These are phyloP conservation scores for Poeciliopsis prolifica DNA, from an alignment of 2,113 vertebrate species.

Conservation along the genomic window DNA sequence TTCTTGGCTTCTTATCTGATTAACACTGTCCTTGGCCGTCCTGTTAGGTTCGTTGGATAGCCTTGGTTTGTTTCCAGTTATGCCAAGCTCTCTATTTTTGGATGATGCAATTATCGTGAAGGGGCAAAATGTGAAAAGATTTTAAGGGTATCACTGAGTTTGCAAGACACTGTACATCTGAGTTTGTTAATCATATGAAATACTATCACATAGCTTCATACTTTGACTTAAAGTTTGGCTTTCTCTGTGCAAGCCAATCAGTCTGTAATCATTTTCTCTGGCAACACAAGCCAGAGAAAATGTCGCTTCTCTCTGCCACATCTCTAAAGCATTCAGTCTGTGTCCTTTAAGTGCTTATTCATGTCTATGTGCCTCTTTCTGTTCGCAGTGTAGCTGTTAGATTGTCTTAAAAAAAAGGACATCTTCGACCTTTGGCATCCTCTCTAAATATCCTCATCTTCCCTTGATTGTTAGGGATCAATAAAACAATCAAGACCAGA, in stretches of 20 bases:
- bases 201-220: conserved; percentile 5
- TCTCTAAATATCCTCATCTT: conserved; percentile 38
- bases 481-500: conserved; percentile 60
- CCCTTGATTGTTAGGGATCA: conserved; percentile 48
- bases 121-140: neutral
- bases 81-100: neutral
- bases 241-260: conserved; percentile 39
- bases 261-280: conserved; percentile 33
- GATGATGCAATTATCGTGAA: neutral
- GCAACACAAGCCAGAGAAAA: conserved; percentile 48
- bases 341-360: conserved; percentile 51
- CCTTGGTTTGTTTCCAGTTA: neutral
- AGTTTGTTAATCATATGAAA: conserved; percentile 24
- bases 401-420: conserved; percentile 32
- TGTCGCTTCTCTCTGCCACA: conserved; percentile 63
- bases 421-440: conserved; percentile 37
- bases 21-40: neutral
- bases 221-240: conserved; percentile 51
- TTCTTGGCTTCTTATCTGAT: neutral
- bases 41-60: neutral
- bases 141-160: neutral
- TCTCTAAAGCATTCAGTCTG: conserved; percentile 55
- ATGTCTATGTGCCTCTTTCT: conserved; percentile 52
- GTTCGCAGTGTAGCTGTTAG: conserved; percentile 21
- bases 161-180: neutral